Percentiles rank a stretch among this genome's conserved stretches.
phyloP scores from a whole-genome alignment of 1,140 invertebrate genomes.

The Bombus waltoni region DNA sequence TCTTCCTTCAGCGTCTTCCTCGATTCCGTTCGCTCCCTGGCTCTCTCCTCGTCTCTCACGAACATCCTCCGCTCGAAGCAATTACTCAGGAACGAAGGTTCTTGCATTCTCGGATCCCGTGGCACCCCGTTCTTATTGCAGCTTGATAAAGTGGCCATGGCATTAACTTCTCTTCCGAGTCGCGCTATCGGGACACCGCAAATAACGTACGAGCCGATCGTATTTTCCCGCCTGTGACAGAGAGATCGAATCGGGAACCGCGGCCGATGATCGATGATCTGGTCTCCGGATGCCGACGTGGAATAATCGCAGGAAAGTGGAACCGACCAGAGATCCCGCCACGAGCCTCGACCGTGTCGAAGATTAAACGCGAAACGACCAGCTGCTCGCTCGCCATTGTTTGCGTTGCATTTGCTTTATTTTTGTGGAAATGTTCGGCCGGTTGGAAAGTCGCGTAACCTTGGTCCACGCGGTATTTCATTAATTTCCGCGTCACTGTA shows the following conservation, averaged over 20 bases:
- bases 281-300: constrained; percentile 70
- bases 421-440: not conserved
- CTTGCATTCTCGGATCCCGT: constrained; percentile 67
- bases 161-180: constrained; percentile 57
- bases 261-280: constrained; percentile 72
- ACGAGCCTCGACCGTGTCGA: not conserved
- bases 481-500: too few relatives aligned
- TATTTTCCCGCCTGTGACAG: constrained; percentile 51
- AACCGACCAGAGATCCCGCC: constrained; percentile 45
- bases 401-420: not conserved
- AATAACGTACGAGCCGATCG: constrained; percentile 45
- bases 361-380: not conserved
- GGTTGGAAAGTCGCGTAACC: not conserved
- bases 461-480: not conserved
- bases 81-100: constrained; percentile 73
- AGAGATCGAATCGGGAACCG: constrained; percentile 65
- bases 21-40: not conserved
- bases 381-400: not conserved
- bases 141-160: constrained; percentile 72
- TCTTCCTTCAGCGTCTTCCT: not conserved
- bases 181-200: constrained; percentile 54
- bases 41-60: not conserved
- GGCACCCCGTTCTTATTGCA: constrained; percentile 71
- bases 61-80: constrained; percentile 47
- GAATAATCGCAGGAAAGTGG: constrained; percentile 75